Evolutionary conservation across 37 sponge, comb jelly and placozoan species (phyloP).

Genomic region (Ephydatia muelleri): DNA sequence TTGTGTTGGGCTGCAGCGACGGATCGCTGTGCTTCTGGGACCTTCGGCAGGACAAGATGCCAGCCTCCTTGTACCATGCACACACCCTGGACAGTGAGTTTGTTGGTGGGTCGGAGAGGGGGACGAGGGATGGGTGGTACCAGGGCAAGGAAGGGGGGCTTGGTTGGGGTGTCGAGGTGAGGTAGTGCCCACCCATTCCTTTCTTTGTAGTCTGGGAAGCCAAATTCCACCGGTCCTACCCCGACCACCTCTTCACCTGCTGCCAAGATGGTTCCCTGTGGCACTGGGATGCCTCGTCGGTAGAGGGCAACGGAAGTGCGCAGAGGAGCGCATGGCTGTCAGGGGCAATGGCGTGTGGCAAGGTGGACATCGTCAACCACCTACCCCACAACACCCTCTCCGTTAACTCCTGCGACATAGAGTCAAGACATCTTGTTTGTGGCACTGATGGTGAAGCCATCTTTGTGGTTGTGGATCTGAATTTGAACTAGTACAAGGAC

Average conservation of each 20-base stretch:
- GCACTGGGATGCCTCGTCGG: constrained; percentile 72
- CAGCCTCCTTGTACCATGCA: constrained; percentile 37
- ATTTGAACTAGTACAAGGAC: constrained; percentile 9
- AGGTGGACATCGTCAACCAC: constrained; percentile 24
- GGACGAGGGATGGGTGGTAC: background rate
- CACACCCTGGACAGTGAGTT: constrained; percentile 62
- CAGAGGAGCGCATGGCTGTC: constrained; percentile 50
- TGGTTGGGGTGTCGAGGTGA: background rate
- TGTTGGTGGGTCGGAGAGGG: background rate
- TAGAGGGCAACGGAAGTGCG: background rate
- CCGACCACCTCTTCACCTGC: constrained; percentile 81
- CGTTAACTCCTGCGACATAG: constrained; percentile 74
- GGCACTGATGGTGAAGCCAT: constrained; percentile 69
- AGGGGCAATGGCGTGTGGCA: constrained; percentile 21
- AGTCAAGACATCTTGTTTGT: constrained; percentile 56
- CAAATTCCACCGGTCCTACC: constrained; percentile 57
- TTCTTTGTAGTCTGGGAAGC: constrained; percentile 72
- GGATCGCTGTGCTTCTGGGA: constrained; percentile 79
- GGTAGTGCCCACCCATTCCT: background rate
- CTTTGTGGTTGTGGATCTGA: constrained; percentile 34
- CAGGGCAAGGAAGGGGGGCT: background rate
- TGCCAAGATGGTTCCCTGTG: constrained; percentile 80
- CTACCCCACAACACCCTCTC: constrained; percentile 37
- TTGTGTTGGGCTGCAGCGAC: constrained; percentile 63
- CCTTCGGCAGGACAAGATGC: constrained; percentile 63